Percentiles rank a stretch among this genome's conserved stretches.
phyloP scores from a whole-genome alignment of 2,113 vertebrate species.

The Gracilinanus agilis region DNA sequence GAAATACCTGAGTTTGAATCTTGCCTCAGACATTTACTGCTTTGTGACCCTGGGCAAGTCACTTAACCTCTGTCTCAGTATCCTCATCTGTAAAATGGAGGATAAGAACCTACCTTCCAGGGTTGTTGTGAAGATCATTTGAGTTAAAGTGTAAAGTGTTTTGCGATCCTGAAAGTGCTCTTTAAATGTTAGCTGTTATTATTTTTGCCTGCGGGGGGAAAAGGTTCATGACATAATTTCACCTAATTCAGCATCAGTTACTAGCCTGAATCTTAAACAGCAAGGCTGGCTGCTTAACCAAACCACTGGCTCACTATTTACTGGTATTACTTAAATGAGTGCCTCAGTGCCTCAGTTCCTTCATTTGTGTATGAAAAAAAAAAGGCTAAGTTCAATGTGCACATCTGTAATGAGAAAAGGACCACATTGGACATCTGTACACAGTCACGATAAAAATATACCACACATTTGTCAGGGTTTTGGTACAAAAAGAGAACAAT shows the following conservation, averaged over 20 bases:
- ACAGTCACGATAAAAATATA: slow-evolving; percentile 1
- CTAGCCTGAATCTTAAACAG: background rate
- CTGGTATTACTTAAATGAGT: background rate
- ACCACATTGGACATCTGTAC: background rate
- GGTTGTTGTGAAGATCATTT: background rate
- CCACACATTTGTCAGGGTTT: background rate
- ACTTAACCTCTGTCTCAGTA: background rate
- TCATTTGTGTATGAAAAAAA: background rate
- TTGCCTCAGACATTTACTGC: background rate
- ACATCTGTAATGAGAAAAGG: background rate
- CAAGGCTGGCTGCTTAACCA: background rate
- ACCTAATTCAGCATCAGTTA: background rate
- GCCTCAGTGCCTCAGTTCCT: background rate
- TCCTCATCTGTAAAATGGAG: background rate
- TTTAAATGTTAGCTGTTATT: background rate
- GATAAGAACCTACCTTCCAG: background rate
- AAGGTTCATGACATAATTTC: background rate
- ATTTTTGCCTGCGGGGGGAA: background rate
- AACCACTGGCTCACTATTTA: background rate
- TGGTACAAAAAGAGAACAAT: background rate
- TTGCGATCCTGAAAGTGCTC: background rate
- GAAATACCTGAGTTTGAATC: background rate
- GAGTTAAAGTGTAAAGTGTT: background rate
- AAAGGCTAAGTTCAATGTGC: background rate
- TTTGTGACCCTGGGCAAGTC: background rate